These are phyloP conservation scores for Spodoptera litura DNA, from an alignment of 1,140 invertebrate genomes.

Conservation along the genomic window DNA sequence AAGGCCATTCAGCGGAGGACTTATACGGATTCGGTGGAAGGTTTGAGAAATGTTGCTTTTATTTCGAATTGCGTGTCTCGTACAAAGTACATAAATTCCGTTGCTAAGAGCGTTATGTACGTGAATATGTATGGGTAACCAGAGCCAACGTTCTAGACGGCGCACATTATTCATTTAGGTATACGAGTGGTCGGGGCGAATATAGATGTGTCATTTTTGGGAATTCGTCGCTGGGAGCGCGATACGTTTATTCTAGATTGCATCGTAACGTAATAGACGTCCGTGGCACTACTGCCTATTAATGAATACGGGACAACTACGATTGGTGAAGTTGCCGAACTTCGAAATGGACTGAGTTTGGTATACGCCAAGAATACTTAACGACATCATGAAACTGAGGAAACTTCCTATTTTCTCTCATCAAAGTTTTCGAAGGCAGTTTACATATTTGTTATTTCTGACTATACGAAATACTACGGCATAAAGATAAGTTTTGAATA, in stretches of 20 bases:
- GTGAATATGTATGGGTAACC: conserved; percentile 12
- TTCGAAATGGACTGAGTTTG: neutral
- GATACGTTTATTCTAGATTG: conserved; percentile 22
- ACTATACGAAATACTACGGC: conserved; percentile 2
- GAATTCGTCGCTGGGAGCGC: neutral
- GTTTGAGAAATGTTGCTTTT: neutral
- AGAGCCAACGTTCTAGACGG: conserved; percentile 37
- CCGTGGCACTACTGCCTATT: neutral
- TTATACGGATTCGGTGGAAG: neutral
- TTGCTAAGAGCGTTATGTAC: conserved; percentile 5
- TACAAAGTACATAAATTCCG: conserved; percentile 12
- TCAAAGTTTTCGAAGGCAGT: neutral
- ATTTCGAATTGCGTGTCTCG: neutral
- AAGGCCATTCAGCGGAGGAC: neutral
- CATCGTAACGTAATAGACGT: neutral
- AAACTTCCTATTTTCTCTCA: neutral
- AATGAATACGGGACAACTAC: neutral
- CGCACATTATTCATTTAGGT: conserved; percentile 41
- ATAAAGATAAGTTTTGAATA: conserved; percentile 23
- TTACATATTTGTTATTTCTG: neutral
- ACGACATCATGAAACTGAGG: neutral
- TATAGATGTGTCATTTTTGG: conserved; percentile 35
- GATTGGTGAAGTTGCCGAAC: neutral
- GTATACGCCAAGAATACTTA: neutral
- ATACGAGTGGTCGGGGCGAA: conserved; percentile 14